phyloP scores from a whole-genome alignment of 2,888 invertebrate genomes.

The Mythimna impura region DNA sequence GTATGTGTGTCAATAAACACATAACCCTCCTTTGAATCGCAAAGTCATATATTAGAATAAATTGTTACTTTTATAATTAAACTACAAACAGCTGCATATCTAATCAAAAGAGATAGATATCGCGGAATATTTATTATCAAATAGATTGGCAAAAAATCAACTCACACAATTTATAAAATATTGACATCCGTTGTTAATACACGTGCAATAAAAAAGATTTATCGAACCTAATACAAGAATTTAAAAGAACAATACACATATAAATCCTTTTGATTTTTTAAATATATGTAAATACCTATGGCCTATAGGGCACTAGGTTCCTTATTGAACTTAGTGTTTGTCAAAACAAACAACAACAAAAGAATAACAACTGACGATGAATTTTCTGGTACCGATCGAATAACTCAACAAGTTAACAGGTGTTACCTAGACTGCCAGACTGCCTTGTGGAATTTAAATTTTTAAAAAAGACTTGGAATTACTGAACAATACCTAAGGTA shows the following conservation, averaged over 20 bases:
- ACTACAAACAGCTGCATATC: conserved; percentile 42
- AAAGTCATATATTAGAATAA: conserved; percentile 1
- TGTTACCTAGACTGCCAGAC: conserved; percentile 3
- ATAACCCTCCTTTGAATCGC: too few species aligned
- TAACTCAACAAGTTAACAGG: conserved; percentile 10
- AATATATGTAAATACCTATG: not conserved
- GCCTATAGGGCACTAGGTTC: too few species aligned
- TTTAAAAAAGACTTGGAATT: not conserved
- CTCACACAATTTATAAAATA: not conserved
- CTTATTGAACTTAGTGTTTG: too few species aligned
- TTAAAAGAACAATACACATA: too few species aligned
- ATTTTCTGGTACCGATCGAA: not conserved
- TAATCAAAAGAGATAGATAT: conserved; percentile 44
- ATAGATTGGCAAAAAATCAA: conserved; percentile 20
- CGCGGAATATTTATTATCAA: conserved; percentile 51
- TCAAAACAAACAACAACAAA: not conserved
- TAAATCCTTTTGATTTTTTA: not conserved
- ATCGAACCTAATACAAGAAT: not conserved
- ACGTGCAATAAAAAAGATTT: not conserved
- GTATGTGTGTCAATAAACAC: conserved; percentile 18
- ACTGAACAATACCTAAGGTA: not conserved
- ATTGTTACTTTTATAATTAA: conserved; percentile 24
- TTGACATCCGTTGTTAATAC: conserved; percentile 4
- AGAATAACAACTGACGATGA: not conserved
- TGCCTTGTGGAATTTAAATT: not conserved